Base-by-base conservation (phyloP, 2,113 vertebrate species). In the Lynx canadensis region DNA sequence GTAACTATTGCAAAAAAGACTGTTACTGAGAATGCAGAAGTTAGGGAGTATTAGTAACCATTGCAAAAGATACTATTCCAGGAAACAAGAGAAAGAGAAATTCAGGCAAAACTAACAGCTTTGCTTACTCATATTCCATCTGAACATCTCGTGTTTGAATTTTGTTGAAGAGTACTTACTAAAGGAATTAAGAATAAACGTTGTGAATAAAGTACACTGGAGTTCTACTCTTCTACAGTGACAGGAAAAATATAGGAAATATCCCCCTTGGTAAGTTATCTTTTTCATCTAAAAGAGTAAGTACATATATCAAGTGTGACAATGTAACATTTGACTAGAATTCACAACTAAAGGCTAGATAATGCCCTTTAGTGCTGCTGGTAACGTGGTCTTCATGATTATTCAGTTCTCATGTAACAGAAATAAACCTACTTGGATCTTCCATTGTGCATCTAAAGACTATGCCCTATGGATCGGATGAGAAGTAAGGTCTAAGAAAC, bases 281-380 rank as follows among this genome's bases (percentile, higher is more conserved):
- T 71, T 63, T 52, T 48, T 71, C 65, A 71, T 91, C 57, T 71
- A 38, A 80, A 84, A 88, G 27, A 79, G 45, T 33, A 65, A 83
- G 31, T 81, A 63, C 11, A 2, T 69, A 41, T 33, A 33, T 41
- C 33, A 71, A 33, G 19, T 86, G 25, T 29, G 50, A 65, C 48
- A 33, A 27, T 82, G 60, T 85, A 80, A n/a, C 76, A 69, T 89
- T 88, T 96, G 41, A 69, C 74, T 76, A 52, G 91, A 68, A 90
- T 50, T 91, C n/a, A 82, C 7, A 89, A 52, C 78, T 84, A 63
- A 79, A 89, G 71, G 48, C 45, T 38, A 33, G 78, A 36, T 5
- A 52, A 48, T 65, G 23, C 8, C n/a, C 50, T 88, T 91, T 88
- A 33, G 4, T 78, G 27, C 82, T 68, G 14, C 29, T 82, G 50